A percentile compares a stretch with the other conserved stretches of the same genome.
These are phyloP conservation scores for Symphodus melops DNA, from an alignment of 2,113 vertebrate species.

Conservation along the genomic window DNA sequence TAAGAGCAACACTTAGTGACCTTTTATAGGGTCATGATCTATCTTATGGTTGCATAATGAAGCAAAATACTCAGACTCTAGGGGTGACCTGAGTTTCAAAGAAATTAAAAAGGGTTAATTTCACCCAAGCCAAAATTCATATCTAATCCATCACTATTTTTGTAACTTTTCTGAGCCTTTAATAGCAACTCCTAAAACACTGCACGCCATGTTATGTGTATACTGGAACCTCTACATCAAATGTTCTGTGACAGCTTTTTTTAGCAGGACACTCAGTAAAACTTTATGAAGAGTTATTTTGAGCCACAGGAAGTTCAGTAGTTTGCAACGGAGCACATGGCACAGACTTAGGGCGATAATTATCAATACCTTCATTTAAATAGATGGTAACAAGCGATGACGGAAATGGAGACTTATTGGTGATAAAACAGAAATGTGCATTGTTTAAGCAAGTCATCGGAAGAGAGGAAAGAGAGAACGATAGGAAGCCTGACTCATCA, in stretches of 20 bases:
- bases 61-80: neutral
- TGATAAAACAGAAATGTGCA: neutral
- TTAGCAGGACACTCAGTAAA: constrained; percentile 28
- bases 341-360: neutral
- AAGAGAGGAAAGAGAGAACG: constrained; percentile 18
- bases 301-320: constrained; percentile 3
- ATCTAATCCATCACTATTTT: neutral
- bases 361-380: neutral
- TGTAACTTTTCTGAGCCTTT: constrained; percentile 21
- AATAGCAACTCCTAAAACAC: constrained; percentile 9
- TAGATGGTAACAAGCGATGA: neutral
- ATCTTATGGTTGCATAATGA: constrained; percentile 13
- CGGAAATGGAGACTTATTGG: neutral
- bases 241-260: constrained; percentile 23
- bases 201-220: constrained; percentile 18
- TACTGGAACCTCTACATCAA: constrained; percentile 36
- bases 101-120: neutral
- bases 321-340: constrained; percentile 9
- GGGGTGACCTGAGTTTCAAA: neutral
- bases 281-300: constrained; percentile 43
- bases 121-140: neutral
- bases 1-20: constrained; percentile 55
- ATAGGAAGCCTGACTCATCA: constrained; percentile 58
- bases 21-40: constrained; percentile 27
- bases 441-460: constrained; percentile 12